Evolutionary conservation across 2,888 invertebrate genomes (phyloP), one percentile per base, ranked within the genome.

Genomic region (Habrosyne pyritoides): DNA sequence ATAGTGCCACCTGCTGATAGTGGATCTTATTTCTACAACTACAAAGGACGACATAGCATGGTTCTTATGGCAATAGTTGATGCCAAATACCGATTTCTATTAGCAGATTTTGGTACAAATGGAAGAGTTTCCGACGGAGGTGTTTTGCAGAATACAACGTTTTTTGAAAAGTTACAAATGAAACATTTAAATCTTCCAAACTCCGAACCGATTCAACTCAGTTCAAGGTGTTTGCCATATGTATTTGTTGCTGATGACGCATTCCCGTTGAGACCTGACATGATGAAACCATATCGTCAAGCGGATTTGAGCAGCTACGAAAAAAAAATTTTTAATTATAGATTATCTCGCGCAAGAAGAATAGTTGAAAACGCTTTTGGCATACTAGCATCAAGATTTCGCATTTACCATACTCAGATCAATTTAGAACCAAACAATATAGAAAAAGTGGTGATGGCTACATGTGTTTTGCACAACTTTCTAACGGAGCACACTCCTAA

Each of bases 211-310:
- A 22, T 53, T n/a, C 49, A 53, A 53, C 48, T 57, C 53, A 55
- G 55, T 48, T 36, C 53, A 52, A 51, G 55, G 26, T n/a, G n/a
- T n/a, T n/a, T n/a, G n/a, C n/a, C n/a, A n/a, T 57, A 65, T 53
- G 59, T 63, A 50, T 61, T 64, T 61, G 58, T 64, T 28, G 62
- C 55, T 54, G 66, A n/a, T n/a, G n/a, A n/a, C n/a, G n/a, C n/a
- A n/a, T n/a, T n/a, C n/a, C n/a, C n/a, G n/a, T n/a, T n/a, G n/a
- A n/a, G n/a, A n/a, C n/a, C n/a, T n/a, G n/a, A n/a, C n/a, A n/a
- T 50, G 28, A 54, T 54, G 54, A 54, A 54, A 50, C 54, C 54
- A 21, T 49, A 50, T 42, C 48, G 28, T 18, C 33, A 49, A 12
- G 48, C 28, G 21, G 49, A 54, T 22, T 12, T 10, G 8, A 28